phyloP scores from a whole-genome alignment of 2,797 vertebrate species.

The Cyprinella venusta region DNA sequence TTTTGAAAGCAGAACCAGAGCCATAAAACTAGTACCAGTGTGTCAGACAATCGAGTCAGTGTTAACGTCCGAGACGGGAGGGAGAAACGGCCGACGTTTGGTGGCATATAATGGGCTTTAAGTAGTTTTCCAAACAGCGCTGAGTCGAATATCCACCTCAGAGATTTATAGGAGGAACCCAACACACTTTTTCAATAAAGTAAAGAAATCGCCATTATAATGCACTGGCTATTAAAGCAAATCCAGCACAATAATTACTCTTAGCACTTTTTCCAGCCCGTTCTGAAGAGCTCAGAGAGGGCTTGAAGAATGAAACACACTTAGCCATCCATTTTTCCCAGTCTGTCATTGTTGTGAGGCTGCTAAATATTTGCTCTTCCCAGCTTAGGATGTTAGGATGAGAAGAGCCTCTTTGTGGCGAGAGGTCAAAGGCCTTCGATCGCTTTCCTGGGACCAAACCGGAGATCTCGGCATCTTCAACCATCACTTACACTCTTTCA shows the following conservation, averaged over 20 bases:
- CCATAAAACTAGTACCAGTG: background rate
- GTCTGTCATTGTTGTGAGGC: conserved; percentile 80
- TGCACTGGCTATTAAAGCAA: background rate
- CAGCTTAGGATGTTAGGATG: conserved; percentile 77
- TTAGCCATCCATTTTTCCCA: conserved; percentile 78
- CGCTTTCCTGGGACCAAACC: conserved; percentile 29
- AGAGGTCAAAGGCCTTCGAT: conserved; percentile 56
- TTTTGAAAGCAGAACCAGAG: background rate
- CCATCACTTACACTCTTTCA: conserved; percentile 24
- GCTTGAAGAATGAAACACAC: conserved; percentile 66
- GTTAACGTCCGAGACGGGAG: background rate
- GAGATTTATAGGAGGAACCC: conserved; percentile 29
- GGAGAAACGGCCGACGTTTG: conserved; percentile 19
- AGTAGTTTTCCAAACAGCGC: conserved; percentile 54
- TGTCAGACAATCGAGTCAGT: conserved; percentile 38
- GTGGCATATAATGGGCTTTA: conserved; percentile 43
- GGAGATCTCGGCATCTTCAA: conserved; percentile 6
- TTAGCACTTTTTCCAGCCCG: conserved; percentile 8
- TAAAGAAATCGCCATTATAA: background rate
- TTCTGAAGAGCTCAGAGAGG: conserved; percentile 59
- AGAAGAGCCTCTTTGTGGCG: conserved; percentile 69
- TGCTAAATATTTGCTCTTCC: conserved; percentile 93
- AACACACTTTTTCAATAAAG: conserved; percentile 31
- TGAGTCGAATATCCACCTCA: conserved; percentile 17
- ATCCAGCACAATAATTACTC: conserved; percentile 10